Percentiles rank a stretch among this genome's conserved stretches.
These are phyloP conservation scores for Dicrurus megarhynchus DNA, from an alignment of 2,113 vertebrate genomes.

Conservation along the genomic window DNA sequence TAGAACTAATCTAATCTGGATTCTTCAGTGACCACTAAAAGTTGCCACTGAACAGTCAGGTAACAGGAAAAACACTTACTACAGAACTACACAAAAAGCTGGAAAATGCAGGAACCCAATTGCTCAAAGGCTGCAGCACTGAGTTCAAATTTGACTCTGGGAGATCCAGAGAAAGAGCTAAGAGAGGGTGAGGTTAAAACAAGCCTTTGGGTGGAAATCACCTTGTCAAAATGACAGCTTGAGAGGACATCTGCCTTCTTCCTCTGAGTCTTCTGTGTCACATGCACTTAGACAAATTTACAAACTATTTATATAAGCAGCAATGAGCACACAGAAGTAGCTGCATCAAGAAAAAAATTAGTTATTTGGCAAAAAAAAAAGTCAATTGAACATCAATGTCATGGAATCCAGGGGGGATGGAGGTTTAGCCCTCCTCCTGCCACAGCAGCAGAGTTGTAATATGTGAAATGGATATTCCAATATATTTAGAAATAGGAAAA, in stretches of 20 bases:
- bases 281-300: conserved; percentile 40
- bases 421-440: background rate
- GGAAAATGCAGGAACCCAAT: background rate
- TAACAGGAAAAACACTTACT: background rate
- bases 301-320: conserved; percentile 20
- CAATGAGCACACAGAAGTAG: background rate
- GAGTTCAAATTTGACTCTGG: background rate
- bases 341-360: background rate
- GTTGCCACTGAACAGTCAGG: background rate
- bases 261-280: conserved; percentile 50
- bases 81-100: background rate
- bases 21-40: background rate
- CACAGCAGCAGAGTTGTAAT: background rate
- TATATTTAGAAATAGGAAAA: background rate
- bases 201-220: conserved; percentile 58
- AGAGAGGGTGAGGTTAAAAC: conserved; percentile 10
- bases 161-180: background rate
- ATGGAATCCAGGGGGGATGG: background rate
- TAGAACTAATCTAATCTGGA: background rate
- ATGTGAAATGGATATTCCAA: background rate
- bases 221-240: conserved; percentile 67
- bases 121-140: background rate
- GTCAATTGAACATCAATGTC: background rate
- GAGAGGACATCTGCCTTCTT: conserved; percentile 56
- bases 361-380: background rate